These are phyloP conservation scores for Urosaurus nigricauda DNA, from an alignment of 2,797 vertebrate species.

Conservation along the genomic window DNA sequence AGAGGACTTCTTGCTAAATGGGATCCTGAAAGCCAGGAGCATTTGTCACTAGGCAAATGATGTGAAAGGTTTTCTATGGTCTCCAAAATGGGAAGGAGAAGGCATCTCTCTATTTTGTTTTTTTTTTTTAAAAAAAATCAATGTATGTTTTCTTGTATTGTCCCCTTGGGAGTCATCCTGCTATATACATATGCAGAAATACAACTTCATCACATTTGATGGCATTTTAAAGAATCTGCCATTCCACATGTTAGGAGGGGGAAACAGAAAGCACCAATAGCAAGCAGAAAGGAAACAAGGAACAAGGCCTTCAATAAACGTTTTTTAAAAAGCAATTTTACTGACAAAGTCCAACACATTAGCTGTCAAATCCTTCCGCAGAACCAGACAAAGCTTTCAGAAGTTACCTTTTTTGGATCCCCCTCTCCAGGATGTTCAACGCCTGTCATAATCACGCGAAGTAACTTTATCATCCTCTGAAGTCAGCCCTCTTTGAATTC, in stretches of 20 bases:
- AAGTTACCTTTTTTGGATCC: neutral
- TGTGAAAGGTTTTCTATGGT: slow-evolving; percentile 32
- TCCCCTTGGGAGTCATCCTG: neutral
- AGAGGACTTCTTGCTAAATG: slow-evolving; percentile 38
- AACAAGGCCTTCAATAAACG: neutral
- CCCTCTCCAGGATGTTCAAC: too few species aligned
- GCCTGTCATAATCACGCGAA: too few species aligned
- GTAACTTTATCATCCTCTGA: too few species aligned
- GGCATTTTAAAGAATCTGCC: neutral
- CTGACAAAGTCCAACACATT: neutral
- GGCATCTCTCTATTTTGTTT: neutral
- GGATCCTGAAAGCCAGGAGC: slow-evolving; percentile 39
- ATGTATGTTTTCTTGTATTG: neutral
- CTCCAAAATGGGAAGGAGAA: neutral
- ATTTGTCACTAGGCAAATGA: slow-evolving; percentile 58
- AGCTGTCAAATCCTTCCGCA: neutral
- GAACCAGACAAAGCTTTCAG: neutral
- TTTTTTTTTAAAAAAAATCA: neutral
- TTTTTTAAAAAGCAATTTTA: too few species aligned
- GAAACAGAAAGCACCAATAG: neutral
- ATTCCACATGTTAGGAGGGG: neutral
- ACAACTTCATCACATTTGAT: neutral
- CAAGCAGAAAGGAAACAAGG: neutral
- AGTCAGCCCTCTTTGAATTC: too few species aligned
- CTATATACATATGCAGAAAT: neutral